Percentiles rank a stretch among this genome's conserved stretches.
Evolutionary conservation across 1,140 invertebrate species (phyloP).

Genomic region (Drosophila guanche): DNA sequence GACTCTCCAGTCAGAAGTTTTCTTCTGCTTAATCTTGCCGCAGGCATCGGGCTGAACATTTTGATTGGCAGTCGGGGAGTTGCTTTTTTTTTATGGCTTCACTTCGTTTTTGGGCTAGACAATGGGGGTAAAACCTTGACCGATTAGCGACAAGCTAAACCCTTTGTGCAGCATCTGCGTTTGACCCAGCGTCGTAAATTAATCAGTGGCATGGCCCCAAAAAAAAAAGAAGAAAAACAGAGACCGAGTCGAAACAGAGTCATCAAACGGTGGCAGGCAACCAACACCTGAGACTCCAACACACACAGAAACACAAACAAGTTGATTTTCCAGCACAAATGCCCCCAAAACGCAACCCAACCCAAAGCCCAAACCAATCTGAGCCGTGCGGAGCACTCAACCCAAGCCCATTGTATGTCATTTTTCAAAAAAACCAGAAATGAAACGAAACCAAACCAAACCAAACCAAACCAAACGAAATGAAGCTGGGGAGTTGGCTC

Average conservation of each 20-base stretch:
- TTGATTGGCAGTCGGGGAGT: conserved; percentile 17
- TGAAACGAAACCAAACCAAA: conserved; percentile 51
- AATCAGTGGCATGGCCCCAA: conserved; percentile 56
- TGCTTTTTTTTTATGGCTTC: conserved; percentile 40
- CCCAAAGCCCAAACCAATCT: conserved; percentile 8
- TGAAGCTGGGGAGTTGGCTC: conserved; percentile 40
- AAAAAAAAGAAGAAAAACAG: conserved; percentile 23
- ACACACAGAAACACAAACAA: conserved; percentile 64
- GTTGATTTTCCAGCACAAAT: conserved; percentile 75
- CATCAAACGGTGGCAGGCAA: conserved; percentile 67
- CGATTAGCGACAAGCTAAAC: conserved; percentile 66
- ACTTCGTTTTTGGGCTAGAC: conserved; percentile 14
- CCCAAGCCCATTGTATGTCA: conserved; percentile 73
- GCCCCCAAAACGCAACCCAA: conserved; percentile 49
- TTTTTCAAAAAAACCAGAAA: conserved; percentile 70
- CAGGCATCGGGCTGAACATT: conserved; percentile 55
- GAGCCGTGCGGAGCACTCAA: conserved; percentile 13
- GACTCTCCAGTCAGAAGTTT: conserved; percentile 39
- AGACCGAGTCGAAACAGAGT: conserved; percentile 64
- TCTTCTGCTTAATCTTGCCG: conserved; percentile 31
- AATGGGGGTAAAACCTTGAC: conserved; percentile 54
- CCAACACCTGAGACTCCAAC: conserved; percentile 66
- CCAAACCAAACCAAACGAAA: conserved; percentile 34
- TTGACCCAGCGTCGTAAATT: conserved; percentile 74
- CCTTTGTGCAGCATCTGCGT: conserved; percentile 55